Percentiles rank a stretch among this genome's conserved stretches.
phyloP scores from a whole-genome alignment of 2,113 vertebrate genomes.

The Sceloporus tristichus region DNA sequence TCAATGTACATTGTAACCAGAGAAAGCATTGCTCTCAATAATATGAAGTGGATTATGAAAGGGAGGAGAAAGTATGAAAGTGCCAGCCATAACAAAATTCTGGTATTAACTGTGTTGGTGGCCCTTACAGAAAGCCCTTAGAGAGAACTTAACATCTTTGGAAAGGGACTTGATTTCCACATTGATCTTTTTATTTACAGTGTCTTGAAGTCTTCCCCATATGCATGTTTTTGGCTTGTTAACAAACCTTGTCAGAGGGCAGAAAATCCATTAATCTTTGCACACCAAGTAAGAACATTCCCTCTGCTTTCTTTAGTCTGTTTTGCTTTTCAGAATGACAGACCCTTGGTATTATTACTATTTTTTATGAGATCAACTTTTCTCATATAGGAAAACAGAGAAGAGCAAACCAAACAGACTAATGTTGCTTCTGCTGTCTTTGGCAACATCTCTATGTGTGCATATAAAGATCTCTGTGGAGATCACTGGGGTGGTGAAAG shows the following conservation, averaged over 20 bases:
- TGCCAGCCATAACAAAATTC: conserved; percentile 14
- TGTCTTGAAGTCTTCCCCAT: conserved; percentile 48
- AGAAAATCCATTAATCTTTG: conserved; percentile 51
- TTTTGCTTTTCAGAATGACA: conserved; percentile 29
- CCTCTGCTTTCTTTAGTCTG: conserved; percentile 1
- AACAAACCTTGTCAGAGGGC: conserved; percentile 50
- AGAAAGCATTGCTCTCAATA: background rate
- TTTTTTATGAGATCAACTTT: conserved; percentile 16
- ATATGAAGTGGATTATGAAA: conserved; percentile 8
- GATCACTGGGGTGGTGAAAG: background rate
- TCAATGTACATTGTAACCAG: background rate
- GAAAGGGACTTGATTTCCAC: conserved; percentile 46
- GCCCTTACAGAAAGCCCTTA: conserved; percentile 33
- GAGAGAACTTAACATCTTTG: conserved; percentile 43
- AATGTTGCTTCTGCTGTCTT: background rate
- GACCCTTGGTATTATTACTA: conserved; percentile 14
- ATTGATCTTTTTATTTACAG: conserved; percentile 52
- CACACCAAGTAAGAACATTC: conserved; percentile 39
- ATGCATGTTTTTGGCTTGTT: conserved; percentile 44
- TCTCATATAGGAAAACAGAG: background rate
- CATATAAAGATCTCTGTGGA: background rate
- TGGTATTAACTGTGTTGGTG: conserved; percentile 32
- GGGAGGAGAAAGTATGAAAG: background rate
- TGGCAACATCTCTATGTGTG: background rate
- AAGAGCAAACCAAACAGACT: background rate